phyloP scores from a whole-genome alignment of 1,140 invertebrate species.

The Chrysomallon squamiferum region DNA sequence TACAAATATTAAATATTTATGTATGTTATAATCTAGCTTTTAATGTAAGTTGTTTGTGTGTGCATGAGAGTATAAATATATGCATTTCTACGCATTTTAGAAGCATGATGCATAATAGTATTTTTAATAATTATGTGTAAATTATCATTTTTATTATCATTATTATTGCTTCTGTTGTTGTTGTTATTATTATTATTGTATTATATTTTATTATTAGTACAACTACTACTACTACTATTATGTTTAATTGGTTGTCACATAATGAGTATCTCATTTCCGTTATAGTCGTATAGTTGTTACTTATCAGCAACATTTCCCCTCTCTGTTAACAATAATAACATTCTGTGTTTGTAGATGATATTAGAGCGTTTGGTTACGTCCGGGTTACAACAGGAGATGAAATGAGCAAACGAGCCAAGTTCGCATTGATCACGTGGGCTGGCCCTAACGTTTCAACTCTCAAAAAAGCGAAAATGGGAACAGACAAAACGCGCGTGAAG shows the following conservation, averaged over 20 bases:
- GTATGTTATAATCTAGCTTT: not conserved
- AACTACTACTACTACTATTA: no score
- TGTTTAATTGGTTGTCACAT: no score
- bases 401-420: constrained; percentile 81
- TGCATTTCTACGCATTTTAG: not conserved
- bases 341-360: constrained; percentile 68
- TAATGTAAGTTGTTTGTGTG: not conserved
- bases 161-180: no score
- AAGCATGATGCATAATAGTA: not conserved
- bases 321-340: no score
- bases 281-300: no score
- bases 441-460: constrained; percentile 76
- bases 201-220: no score
- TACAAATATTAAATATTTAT: not conserved
- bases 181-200: no score
- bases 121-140: not conserved
- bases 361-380: constrained; percentile 77
- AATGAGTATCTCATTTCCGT: no score
- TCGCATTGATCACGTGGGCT: constrained; percentile 79
- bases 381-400: constrained; percentile 75
- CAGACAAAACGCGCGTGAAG: constrained; percentile 79
- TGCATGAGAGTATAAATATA: not conserved
- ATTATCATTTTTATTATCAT: not conserved
- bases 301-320: no score
- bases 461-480: constrained; percentile 80